Percentiles rank a stretch among this genome's conserved stretches.
Conservation (phyloP, 2,113 vertebrate species). For the Austrofundulus limnaeus region DNA sequence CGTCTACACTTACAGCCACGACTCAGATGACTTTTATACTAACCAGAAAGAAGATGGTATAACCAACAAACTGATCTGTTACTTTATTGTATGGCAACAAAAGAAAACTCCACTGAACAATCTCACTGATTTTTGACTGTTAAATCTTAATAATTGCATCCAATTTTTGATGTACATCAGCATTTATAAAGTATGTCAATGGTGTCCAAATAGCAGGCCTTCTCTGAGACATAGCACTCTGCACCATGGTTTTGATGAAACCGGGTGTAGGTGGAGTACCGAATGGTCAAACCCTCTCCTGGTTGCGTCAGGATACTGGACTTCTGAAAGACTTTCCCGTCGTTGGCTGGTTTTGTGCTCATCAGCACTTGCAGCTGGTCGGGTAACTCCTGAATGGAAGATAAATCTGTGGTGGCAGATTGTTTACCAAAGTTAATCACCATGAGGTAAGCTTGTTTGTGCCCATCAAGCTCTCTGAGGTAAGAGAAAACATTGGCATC, state of each 20-base stretch:
- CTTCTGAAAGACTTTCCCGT: conserved; percentile 68
- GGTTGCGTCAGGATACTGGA: conserved; percentile 69
- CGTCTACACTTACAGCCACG: neutral
- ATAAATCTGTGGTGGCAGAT: conserved; percentile 75
- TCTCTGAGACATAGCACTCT: conserved; percentile 87
- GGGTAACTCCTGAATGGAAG: conserved; percentile 78
- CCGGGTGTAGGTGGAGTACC: conserved; percentile 76
- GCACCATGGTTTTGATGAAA: conserved; percentile 75
- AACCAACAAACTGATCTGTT: neutral
- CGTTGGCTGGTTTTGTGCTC: conserved; percentile 77
- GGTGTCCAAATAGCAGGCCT: conserved; percentile 86
- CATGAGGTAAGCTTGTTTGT: conserved; percentile 82
- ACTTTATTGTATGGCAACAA: conserved; percentile 10
- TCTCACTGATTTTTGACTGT: neutral
- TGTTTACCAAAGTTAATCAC: conserved; percentile 88
- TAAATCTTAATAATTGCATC: neutral
- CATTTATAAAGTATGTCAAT: conserved; percentile 83
- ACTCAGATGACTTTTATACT: neutral
- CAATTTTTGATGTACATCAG: conserved; percentile 51
- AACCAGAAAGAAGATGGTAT: conserved; percentile 5
- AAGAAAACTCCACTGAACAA: neutral
- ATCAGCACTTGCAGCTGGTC: conserved; percentile 73
- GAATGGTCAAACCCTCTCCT: conserved; percentile 88
- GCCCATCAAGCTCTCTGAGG: conserved; percentile 88
- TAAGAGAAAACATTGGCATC: conserved; percentile 81